A percentile compares a stretch with the other conserved stretches of the same genome.
Conservation (phyloP, 2,888 invertebrate species). For the Plebejus argus region DNA sequence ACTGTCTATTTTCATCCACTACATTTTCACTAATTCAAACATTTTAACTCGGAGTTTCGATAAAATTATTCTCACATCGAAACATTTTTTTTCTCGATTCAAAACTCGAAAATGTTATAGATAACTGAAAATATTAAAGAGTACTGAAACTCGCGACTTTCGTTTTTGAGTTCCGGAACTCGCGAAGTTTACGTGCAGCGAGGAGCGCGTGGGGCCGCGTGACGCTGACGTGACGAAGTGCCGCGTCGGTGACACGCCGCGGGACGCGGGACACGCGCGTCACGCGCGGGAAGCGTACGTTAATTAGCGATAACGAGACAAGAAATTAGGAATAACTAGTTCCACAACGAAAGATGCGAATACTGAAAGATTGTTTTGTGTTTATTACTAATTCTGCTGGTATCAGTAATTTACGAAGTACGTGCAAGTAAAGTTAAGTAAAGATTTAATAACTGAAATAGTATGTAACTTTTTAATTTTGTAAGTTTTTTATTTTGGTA, state of each 20-base stretch:
- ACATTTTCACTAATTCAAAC: neutral
- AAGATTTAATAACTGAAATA: no score
- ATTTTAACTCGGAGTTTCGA: neutral
- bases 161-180: neutral
- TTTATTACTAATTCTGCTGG: neutral
- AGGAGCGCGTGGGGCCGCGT: neutral
- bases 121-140: neutral
- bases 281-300: slow-evolving; percentile 15
- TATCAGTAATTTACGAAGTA: neutral
- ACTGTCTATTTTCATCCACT: neutral
- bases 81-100: neutral
- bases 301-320: neutral
- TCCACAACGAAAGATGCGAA: neutral
- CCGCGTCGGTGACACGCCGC: neutral
- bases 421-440: neutral
- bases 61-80: neutral
- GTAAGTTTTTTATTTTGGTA: neutral
- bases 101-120: neutral
- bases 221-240: slow-evolving; percentile 21
- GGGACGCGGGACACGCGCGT: slow-evolving; percentile 8
- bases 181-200: neutral
- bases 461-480: no score
- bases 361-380: neutral
- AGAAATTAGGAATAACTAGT: neutral
- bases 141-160: neutral